A percentile compares a stretch with the other conserved stretches of the same genome.
Evolutionary conservation across 2,888 invertebrate species (phyloP).

Genomic region (Lepetodrilus schrolli): DNA sequence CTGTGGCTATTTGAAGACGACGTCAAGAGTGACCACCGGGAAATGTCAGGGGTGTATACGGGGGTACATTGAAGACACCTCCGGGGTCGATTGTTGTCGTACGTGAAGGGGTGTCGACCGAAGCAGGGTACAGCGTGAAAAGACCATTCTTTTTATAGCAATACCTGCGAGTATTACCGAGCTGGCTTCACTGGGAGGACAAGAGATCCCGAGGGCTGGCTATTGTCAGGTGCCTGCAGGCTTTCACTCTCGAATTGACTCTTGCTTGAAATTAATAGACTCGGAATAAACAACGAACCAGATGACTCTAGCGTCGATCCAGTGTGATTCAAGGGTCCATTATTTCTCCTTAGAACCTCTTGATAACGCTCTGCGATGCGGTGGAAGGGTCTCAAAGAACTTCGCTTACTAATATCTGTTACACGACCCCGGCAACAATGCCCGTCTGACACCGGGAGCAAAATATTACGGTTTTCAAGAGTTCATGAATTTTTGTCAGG

Average conservation of each 20-base stretch:
- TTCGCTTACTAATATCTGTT: not conserved
- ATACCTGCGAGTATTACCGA: conserved; percentile 1
- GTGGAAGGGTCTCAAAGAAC: not conserved
- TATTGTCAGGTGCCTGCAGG: not conserved
- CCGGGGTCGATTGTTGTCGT: no score
- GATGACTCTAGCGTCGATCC: not conserved
- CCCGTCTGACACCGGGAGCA: not conserved
- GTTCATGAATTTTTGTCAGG: not conserved
- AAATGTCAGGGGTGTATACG: no score
- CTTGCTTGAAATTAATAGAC: conserved; percentile 11
- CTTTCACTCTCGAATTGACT: conserved; percentile 5
- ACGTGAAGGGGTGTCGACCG: no score
- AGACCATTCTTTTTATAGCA: no score
- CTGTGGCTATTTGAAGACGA: no score
- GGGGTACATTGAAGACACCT: no score
- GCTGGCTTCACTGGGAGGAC: not conserved
- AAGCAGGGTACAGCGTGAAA: no score
- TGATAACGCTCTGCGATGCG: no score
- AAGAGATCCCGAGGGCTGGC: not conserved
- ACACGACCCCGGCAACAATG: not conserved
- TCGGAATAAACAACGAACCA: not conserved
- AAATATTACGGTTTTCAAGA: conserved; percentile 21
- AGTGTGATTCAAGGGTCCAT: not conserved
- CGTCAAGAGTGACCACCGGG: no score
- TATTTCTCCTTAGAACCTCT: no score